Base-by-base conservation (phyloP, 2,888 invertebrate species). In the Portevinia maculata region DNA sequence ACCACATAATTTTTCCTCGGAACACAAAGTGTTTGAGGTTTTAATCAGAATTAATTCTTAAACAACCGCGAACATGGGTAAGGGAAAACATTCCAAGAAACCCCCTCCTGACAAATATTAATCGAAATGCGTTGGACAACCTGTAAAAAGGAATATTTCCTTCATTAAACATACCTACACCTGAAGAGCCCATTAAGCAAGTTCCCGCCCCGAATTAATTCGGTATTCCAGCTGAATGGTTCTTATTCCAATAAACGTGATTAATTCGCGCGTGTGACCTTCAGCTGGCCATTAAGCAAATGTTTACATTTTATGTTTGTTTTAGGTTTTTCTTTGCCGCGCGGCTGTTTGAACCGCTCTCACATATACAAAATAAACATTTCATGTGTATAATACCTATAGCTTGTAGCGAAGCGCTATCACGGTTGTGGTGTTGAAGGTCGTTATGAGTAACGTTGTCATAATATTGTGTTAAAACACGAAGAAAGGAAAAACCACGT, bases 291-390 rank as follows among this genome's bases (percentile, higher is more conserved):
- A 19, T 17, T 37, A 24, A 9, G 24, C 21, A 48, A 48, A 62
- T 48, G 34, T 39, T 32, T 4, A 4, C 19, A 17, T 19, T 44
- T 32, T 60, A 60, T 32, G n/a, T 17, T 19, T 39, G 46, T 48
- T 60, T 46, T n/a, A 21, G 21, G 21, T 8, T 34, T 3, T 0
- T n/a, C n/a, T 46, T 34, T 34, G 34, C 13, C 19, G 59, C 28
- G 44, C n/a, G 30, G 30, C 19, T 13, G 13, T 0, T 21, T 34
- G 32, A 60, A 48, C 17, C 32, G 24, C 48, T 48, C n/a, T 62
- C 21, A 34, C 32, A 24, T 44, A 59, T 44, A 44, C 30, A 59
- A 44, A 59, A 59, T 19, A 59, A 44, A 60, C 30, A 60, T 44
- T 32, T 46, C 24, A 24, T 24, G n/a, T n/a, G n/a, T n/a, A n/a